A percentile compares a stretch with the other conserved stretches of the same genome.
Evolutionary conservation across 2,113 vertebrate genomes (phyloP).

Genomic region (Cyphomyrus discorhynchus): DNA sequence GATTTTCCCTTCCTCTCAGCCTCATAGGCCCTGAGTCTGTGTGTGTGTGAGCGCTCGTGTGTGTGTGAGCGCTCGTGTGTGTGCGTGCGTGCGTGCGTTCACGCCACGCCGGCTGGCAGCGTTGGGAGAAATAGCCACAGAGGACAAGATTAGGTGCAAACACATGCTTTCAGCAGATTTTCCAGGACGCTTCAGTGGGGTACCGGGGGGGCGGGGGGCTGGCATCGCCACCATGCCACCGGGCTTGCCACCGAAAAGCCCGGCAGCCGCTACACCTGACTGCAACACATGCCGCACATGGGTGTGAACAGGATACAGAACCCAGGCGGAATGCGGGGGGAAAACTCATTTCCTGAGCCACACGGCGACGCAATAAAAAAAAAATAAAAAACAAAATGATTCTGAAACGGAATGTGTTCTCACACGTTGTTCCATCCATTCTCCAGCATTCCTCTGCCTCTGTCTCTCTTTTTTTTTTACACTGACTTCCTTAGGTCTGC

Average conservation of each 20-base stretch:
- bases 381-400: not conserved
- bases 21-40: slow-evolving; percentile 14
- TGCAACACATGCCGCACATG: slow-evolving; percentile 37
- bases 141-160: slow-evolving; percentile 20
- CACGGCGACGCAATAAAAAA: slow-evolving; percentile 31
- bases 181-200: not conserved
- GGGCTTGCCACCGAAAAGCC: slow-evolving; percentile 38
- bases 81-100: not conserved
- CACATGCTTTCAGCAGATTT: slow-evolving; percentile 42
- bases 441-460: slow-evolving; percentile 30
- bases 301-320: slow-evolving; percentile 34
- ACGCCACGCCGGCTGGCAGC: slow-evolving; percentile 2
- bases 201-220: slow-evolving; percentile 29
- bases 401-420: slow-evolving; percentile 13
- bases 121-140: slow-evolving; percentile 2
- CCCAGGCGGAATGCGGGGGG: slow-evolving; percentile 33
- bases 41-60: slow-evolving; percentile 14
- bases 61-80: not conserved
- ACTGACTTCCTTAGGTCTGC: not conserved
- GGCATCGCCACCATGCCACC: slow-evolving; percentile 50
- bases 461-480: slow-evolving; percentile 29
- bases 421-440: slow-evolving; percentile 23
- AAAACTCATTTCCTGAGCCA: slow-evolving; percentile 28
- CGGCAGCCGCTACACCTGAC: slow-evolving; percentile 40
- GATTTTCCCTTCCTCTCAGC: slow-evolving; percentile 38